These are phyloP conservation scores for Monochamus saltuarius DNA, from an alignment of 1,140 invertebrate genomes.

Conservation along the genomic window DNA sequence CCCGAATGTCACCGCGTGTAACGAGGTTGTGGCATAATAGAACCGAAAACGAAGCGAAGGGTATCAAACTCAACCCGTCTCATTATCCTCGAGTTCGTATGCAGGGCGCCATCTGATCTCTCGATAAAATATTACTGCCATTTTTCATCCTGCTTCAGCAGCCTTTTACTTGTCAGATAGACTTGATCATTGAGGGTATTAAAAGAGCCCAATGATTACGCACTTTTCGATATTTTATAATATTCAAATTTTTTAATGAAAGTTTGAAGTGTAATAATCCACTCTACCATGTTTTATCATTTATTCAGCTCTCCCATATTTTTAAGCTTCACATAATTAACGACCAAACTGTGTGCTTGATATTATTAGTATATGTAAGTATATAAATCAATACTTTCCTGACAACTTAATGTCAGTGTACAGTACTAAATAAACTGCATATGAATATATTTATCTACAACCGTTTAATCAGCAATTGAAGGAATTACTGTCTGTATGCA, in stretches of 20 bases:
- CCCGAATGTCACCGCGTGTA: slow-evolving; percentile 24
- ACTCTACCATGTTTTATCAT: no score
- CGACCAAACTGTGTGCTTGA: no score
- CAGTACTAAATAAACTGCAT: no score
- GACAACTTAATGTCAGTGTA: no score
- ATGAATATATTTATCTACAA: no score
- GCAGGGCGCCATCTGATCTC: slow-evolving; percentile 43
- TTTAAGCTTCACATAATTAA: no score
- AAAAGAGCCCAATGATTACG: slow-evolving; percentile 44
- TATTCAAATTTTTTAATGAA: slow-evolving; percentile 19
- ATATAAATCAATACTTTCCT: no score
- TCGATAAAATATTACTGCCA: slow-evolving; percentile 45
- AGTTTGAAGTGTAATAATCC: slow-evolving; percentile 8
- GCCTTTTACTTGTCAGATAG: slow-evolving; percentile 49
- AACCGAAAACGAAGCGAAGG: slow-evolving; percentile 29
- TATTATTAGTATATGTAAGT: no score
- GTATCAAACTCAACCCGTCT: slow-evolving; percentile 48
- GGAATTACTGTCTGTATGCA: no score
- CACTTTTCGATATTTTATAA: slow-evolving; percentile 22
- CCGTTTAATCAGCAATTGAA: no score
- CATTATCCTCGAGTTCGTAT: slow-evolving; percentile 51
- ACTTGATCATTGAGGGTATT: slow-evolving; percentile 46
- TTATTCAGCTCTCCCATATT: no score
- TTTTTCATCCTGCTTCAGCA: slow-evolving; percentile 48
- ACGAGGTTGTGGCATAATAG: slow-evolving; percentile 13